These are phyloP conservation scores for Ibidorhyncha struthersii DNA, from an alignment of 2,113 vertebrate genomes.

Conservation along the genomic window DNA sequence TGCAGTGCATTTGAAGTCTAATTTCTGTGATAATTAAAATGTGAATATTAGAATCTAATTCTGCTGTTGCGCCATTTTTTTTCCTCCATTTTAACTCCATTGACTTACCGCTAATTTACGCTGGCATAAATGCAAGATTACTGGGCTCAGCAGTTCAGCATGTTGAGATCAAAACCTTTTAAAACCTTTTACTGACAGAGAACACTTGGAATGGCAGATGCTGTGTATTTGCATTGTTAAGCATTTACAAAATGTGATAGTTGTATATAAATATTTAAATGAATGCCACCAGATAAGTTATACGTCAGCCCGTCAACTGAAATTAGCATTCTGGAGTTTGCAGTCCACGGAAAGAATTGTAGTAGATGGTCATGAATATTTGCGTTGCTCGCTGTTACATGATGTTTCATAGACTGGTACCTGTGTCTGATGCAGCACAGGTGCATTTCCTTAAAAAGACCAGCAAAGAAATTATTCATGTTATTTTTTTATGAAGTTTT, in stretches of 20 bases:
- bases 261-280: background rate
- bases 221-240: constrained; percentile 10
- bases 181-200: constrained; percentile 14
- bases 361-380: constrained; percentile 42
- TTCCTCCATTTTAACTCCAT: background rate
- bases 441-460: constrained; percentile 31
- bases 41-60: background rate
- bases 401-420: background rate
- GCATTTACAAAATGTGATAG: background rate
- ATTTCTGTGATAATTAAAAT: constrained; percentile 3
- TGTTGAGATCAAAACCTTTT: constrained; percentile 20
- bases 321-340: constrained; percentile 25
- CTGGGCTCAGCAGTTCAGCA: constrained; percentile 21
- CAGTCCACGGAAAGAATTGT: constrained; percentile 17
- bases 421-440: constrained; percentile 20
- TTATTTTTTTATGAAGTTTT: background rate
- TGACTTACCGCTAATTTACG: constrained; percentile 21
- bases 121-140: background rate
- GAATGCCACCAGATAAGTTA: background rate
- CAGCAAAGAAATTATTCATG: background rate
- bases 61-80: background rate
- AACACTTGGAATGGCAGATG: constrained; percentile 24
- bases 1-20: background rate
- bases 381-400: constrained; percentile 7
- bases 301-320: background rate